Conservation (phyloP, 1,140 invertebrate genomes). For the Odontomachus brunneus region DNA sequence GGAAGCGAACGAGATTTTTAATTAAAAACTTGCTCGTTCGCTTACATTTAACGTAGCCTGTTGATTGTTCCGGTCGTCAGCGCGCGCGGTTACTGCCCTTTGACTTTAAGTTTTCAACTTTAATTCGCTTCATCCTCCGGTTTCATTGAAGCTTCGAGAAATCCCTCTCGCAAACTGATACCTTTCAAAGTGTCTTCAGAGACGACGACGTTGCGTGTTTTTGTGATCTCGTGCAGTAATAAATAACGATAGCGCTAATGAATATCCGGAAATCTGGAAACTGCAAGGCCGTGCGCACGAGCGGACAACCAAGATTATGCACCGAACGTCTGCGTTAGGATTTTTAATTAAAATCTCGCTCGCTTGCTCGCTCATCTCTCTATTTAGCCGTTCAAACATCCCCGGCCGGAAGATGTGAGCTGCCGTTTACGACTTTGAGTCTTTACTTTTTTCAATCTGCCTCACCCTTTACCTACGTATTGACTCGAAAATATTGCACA, state of each 20-base stretch:
- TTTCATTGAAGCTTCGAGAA: constrained; percentile 34
- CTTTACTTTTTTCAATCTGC: no score
- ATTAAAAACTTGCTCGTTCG: constrained; percentile 45
- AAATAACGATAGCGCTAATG: constrained; percentile 4
- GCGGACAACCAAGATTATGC: background rate
- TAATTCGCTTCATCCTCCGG: constrained; percentile 26
- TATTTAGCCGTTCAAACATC: no score
- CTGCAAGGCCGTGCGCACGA: background rate
- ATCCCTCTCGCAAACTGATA: no score
- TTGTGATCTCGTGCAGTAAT: constrained; percentile 18
- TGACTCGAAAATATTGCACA: no score
- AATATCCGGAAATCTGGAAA: constrained; percentile 10
- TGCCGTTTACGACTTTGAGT: no score
- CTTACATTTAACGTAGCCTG: constrained; percentile 41
- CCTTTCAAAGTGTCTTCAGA: background rate
- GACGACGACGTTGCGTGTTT: constrained; percentile 6
- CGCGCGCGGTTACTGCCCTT: background rate
- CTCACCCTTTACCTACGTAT: no score
- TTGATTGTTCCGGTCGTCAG: constrained; percentile 38
- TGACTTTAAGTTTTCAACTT: constrained; percentile 42
- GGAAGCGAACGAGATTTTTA: constrained; percentile 47
- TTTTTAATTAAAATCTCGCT: no score
- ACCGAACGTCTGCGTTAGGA: background rate
- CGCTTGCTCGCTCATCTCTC: no score
- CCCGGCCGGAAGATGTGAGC: no score